Base-by-base conservation (phyloP, 2,888 invertebrate genomes). In the Hemistola chrysoprasaria region DNA sequence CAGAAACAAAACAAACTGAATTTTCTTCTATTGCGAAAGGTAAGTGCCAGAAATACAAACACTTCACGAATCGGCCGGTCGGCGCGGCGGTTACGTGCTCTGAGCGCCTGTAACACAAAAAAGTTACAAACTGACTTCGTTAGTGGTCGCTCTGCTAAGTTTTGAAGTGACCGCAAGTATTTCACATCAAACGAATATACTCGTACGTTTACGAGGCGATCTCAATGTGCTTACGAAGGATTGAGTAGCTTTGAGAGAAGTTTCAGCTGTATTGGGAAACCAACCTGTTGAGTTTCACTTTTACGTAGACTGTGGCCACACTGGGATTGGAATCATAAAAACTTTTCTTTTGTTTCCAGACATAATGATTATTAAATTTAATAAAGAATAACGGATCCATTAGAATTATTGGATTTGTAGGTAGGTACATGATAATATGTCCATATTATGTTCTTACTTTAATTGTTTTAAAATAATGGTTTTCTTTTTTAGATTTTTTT, bases 241-340 rank as follows among this genome's bases (percentile, higher is more conserved):
- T 21, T 50, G 45, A 47, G 50, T 25, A 50, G 41, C 50, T 38
- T 29, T 29, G 32, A 37, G 53, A 59, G 66, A 69, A 56, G 65
- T 65, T 59, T 53, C 25, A 36, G 51, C 50, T 62, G 67, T 58
- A 60, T 54, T 53, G 57, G 54, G 58, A 54, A 53, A 44, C 44
- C 63, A 60, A 78, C 78, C 77, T 78, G 77, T 78, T 77, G 78
- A 50, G 53, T 62, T 65, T 57, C 56, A 53, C 56, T 56, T 51
- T 47, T 34, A 24, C n/a, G 43, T 38, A 39, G 27, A 32, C 16
- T 40, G 34, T 27, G 32, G 34, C 32, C 37, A 40, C 50, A 56
- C 49, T 44, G 46, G 26, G 32, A 59, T 51, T 56, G 40, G 46
- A 58, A 62, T 67, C 49, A 39, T 40, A 33, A 53, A 58, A 62